Evolutionary conservation across 2,113 vertebrate species (phyloP), one percentile per base, ranked within the genome.

Genomic region (Melanostigma gelatinosum): DNA sequence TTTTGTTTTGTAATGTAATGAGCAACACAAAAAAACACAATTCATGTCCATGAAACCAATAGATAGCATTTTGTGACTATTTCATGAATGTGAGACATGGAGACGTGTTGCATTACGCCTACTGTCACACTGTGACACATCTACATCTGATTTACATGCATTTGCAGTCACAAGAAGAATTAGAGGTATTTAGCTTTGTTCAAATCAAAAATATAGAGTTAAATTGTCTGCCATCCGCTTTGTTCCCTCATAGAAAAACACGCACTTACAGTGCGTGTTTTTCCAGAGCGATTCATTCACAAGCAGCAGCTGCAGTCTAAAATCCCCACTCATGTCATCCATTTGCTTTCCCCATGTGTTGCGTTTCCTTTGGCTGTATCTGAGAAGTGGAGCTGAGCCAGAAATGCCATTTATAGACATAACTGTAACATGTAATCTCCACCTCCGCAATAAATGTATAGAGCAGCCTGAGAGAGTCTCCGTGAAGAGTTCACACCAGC

Each of bases 401-500:
- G 36, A 72, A 65, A 65, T 38, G 20, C 4, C 7, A 29, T 80
- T 36, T 69, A 46, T 11, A 62, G 71, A 24, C 16, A 40, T 29
- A 71, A 71, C 55, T 68, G 6, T 24, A 54, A 0, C 48, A 32
- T 58, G 20, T 20, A 22, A 40, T 77, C 61, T 67, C 38, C 36
- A 13, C 11, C 40, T 34, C 20, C 15, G 12, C 16, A 60, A 61
- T 64, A 10, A 62, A 29, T 67, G 64, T 22, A 9, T 55, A 22
- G 13, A 57, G 74, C 58, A 57, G 58, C 61, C 32, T 68, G 79
- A 81, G 66, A 80, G 54, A 70, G 50, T 22, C 66, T 46, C 72
- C 75, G 66, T 50, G 65, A 68, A 38, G 46, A 75, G 73, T 88
- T 87, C 86, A 89, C 85, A 85, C 70, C 79, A 80, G 80, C 15